These are phyloP conservation scores for Phyllostomus discolor DNA, from an alignment of 2,113 vertebrate genomes.

Conservation along the genomic window DNA sequence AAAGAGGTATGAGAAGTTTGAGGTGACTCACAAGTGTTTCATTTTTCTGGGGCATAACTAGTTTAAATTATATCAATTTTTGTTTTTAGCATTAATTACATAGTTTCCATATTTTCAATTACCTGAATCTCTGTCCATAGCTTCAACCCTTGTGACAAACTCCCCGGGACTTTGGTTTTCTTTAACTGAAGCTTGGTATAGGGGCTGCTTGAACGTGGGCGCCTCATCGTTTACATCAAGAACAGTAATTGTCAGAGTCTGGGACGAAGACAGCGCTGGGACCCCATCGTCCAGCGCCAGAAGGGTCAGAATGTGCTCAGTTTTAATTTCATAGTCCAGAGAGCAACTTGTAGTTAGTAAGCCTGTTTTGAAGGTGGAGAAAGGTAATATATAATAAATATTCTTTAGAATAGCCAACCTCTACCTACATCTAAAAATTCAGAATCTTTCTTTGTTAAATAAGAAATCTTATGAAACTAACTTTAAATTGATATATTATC, in stretches of 20 bases:
- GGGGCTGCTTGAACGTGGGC: constrained; percentile 81
- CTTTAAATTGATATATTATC: background rate
- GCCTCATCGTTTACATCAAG: constrained; percentile 89
- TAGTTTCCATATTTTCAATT: constrained; percentile 39
- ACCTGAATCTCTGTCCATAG: constrained; percentile 91
- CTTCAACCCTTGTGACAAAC: constrained; percentile 84
- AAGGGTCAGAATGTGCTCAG: constrained; percentile 82
- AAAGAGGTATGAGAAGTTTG: background rate
- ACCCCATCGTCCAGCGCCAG: constrained; percentile 83
- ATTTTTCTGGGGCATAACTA: background rate
- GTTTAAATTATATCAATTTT: background rate
- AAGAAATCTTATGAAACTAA: background rate
- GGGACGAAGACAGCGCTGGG: constrained; percentile 85
- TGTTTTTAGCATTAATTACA: background rate
- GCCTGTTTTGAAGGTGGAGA: constrained; percentile 77
- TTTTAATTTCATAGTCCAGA: constrained; percentile 86
- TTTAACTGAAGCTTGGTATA: constrained; percentile 82
- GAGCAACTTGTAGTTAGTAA: constrained; percentile 81
- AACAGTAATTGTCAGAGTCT: constrained; percentile 87
- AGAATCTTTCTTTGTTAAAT: background rate
- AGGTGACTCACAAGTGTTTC: background rate
- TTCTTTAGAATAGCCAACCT: background rate
- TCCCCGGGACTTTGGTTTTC: constrained; percentile 88
- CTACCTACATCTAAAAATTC: background rate
- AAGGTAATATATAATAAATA: background rate